These are phyloP conservation scores for Halichoeres trimaculatus DNA, from an alignment of 2,113 vertebrate species.

Conservation along the genomic window DNA sequence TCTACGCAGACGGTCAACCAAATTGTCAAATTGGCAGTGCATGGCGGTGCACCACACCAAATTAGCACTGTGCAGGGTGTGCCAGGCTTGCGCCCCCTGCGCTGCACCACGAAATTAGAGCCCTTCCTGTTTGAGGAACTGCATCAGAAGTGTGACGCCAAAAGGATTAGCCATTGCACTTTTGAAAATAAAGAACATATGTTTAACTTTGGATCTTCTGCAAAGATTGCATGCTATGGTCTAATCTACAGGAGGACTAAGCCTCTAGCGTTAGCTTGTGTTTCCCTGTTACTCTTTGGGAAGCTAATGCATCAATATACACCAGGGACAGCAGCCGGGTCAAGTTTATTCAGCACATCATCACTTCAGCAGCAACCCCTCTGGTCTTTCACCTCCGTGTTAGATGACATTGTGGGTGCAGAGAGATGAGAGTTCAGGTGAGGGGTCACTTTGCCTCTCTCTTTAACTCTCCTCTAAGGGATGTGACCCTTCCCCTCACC, in stretches of 20 bases:
- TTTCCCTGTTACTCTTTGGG: background rate
- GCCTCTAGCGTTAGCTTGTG: background rate
- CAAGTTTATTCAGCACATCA: constrained; percentile 49
- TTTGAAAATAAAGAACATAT: no score
- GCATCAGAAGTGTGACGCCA: no score
- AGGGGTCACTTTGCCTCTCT: constrained; percentile 31
- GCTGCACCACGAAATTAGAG: no score
- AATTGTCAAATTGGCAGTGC: no score
- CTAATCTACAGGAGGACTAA: background rate
- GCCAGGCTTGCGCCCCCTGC: no score
- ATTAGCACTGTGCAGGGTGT: no score
- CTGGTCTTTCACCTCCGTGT: constrained; percentile 59
- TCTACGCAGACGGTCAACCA: no score
- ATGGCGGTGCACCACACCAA: no score
- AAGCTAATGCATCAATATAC: background rate
- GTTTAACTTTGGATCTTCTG: no score
- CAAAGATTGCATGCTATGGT: no score
- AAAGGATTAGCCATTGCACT: no score
- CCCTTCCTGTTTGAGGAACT: no score
- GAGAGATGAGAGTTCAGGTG: constrained; percentile 54
- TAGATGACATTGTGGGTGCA: constrained; percentile 52
- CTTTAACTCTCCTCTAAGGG: constrained; percentile 1
- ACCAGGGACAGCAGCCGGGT: constrained; percentile 6
- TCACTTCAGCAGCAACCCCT: constrained; percentile 28
- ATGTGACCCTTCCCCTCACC: background rate